A percentile compares a stretch with the other conserved stretches of the same genome.
Evolutionary conservation across 2,888 invertebrate species (phyloP).

Genomic region (Agrypnus murinus): DNA sequence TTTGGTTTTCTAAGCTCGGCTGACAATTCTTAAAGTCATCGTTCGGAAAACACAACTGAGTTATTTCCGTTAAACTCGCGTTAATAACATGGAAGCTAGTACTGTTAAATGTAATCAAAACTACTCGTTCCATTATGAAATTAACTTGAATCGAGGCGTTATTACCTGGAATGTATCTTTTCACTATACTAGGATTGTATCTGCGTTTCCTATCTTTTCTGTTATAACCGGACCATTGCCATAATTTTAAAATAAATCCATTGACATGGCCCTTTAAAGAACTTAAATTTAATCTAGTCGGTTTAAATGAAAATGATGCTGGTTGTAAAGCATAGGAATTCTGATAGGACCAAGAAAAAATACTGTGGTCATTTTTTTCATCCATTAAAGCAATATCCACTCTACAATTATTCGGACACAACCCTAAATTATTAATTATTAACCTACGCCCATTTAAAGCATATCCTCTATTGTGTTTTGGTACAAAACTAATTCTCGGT

Average conservation of each 20-base stretch:
- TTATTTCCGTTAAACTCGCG: conserved; percentile 85
- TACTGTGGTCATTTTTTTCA: conserved; percentile 71
- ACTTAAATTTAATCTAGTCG: conserved; percentile 64
- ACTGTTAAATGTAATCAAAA: conserved; percentile 86
- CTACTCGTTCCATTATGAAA: conserved; percentile 76
- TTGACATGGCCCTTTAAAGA: conserved; percentile 74
- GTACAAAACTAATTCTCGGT: conserved; percentile 48
- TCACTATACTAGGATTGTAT: conserved; percentile 33
- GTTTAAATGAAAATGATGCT: conserved; percentile 78
- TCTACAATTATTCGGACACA: conserved; percentile 81
- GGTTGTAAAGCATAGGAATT: conserved; percentile 84
- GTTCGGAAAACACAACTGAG: conserved; percentile 79
- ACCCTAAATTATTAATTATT: conserved; percentile 81
- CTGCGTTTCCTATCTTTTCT: conserved; percentile 18
- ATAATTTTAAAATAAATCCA: conserved; percentile 88
- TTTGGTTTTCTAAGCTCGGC: conserved; percentile 83
- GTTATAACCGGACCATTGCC: conserved; percentile 80
- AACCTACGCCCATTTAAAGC: conserved; percentile 78
- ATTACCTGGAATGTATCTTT: conserved; percentile 37
- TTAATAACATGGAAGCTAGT: conserved; percentile 84
- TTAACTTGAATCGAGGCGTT: conserved; percentile 47
- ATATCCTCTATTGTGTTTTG: conserved; percentile 75
- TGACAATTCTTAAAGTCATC: conserved; percentile 76
- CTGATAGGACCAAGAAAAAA: conserved; percentile 75
- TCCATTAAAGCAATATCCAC: conserved; percentile 77